Percentiles rank a stretch among this genome's conserved stretches.
These are phyloP conservation scores for Halichoeres trimaculatus DNA, from an alignment of 2,113 vertebrate species.

Conservation along the genomic window DNA sequence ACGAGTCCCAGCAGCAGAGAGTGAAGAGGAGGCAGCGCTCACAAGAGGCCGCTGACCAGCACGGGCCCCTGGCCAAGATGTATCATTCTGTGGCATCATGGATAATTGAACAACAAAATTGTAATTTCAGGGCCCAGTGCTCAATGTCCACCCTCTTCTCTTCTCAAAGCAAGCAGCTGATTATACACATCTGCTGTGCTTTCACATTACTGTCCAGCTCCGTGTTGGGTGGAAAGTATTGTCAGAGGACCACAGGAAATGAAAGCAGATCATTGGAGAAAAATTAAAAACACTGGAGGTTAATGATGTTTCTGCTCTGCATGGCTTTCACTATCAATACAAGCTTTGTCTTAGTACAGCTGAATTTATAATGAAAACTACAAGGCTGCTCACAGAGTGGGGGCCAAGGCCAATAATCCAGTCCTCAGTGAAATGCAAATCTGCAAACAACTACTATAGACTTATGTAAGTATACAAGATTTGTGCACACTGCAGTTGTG, in stretches of 20 bases:
- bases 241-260: slow-evolving; percentile 30
- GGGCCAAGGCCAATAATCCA: neutral
- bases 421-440: neutral
- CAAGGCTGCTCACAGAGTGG: neutral
- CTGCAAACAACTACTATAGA: neutral
- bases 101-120: slow-evolving; percentile 78
- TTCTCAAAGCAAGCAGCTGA: slow-evolving; percentile 44
- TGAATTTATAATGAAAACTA: neutral
- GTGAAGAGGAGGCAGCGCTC: slow-evolving; percentile 22
- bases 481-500: too few relatives aligned
- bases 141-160: slow-evolving; percentile 60
- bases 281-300: slow-evolving; percentile 33
- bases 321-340: neutral
- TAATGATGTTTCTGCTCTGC: neutral
- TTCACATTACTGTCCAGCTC: slow-evolving; percentile 41
- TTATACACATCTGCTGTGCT: slow-evolving; percentile 65
- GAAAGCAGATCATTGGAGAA: slow-evolving; percentile 28
- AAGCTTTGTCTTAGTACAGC: neutral
- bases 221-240: slow-evolving; percentile 31
- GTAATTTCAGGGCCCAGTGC: slow-evolving; percentile 77
- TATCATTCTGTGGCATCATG: slow-evolving; percentile 63
- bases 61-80: slow-evolving; percentile 56
- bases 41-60: slow-evolving; percentile 45
- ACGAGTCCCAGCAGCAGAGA: slow-evolving; percentile 20
- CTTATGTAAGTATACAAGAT: too few relatives aligned